phyloP scores from a whole-genome alignment of 2,113 vertebrate genomes.

The Microcebus jonahi region DNA sequence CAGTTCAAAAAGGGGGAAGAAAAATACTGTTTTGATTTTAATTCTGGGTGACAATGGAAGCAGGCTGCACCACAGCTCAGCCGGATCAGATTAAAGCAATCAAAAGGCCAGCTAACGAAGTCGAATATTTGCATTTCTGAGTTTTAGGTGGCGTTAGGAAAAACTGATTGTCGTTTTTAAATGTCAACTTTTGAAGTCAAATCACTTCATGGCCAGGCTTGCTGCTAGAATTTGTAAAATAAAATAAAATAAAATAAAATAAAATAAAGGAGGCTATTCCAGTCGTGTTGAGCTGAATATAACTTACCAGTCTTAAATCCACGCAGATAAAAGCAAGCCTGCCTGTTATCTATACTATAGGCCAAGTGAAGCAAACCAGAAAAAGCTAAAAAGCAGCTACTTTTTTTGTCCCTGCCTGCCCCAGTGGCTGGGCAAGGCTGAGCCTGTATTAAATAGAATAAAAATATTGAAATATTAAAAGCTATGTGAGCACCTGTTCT shows the following conservation, averaged over 20 bases:
- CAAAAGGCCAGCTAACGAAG: background rate
- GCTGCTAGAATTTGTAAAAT: background rate
- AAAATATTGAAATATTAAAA: background rate
- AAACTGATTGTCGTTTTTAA: background rate
- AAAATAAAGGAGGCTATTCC: background rate
- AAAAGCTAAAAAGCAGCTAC: background rate
- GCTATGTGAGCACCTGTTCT: background rate
- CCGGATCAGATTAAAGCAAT: background rate
- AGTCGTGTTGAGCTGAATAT: background rate
- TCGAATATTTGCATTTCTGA: background rate
- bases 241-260: too few relatives aligned
- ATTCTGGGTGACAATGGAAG: background rate
- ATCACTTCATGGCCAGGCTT: background rate
- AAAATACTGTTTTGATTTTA: conserved; percentile 14
- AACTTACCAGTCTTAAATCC: background rate
- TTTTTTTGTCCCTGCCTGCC: background rate
- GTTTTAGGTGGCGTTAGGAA: background rate
- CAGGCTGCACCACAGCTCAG: background rate
- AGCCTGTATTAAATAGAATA: background rate
- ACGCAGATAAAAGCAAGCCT: background rate
- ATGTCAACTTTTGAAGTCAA: background rate
- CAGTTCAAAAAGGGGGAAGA: background rate
- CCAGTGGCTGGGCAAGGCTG: background rate
- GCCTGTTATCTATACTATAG: background rate
- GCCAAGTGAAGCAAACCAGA: background rate